A percentile compares a stretch with the other conserved stretches of the same genome.
Conservation (phyloP, 2,113 vertebrate genomes). For the Sphyrna mokarran region DNA sequence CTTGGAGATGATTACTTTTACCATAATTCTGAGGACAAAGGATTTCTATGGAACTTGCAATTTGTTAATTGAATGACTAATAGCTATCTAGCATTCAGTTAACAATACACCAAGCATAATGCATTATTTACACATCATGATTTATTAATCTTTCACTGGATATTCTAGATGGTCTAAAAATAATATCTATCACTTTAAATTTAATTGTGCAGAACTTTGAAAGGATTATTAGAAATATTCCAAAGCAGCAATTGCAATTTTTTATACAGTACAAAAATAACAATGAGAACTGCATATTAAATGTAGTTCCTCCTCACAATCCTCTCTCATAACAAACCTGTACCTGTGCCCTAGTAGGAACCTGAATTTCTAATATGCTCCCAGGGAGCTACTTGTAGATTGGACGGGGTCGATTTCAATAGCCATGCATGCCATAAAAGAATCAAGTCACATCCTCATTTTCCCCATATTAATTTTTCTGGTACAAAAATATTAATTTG, state of each 20-base stretch:
- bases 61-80: not conserved
- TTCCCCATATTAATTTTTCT: not conserved
- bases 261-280: not conserved
- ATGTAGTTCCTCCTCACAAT: not conserved
- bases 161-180: not conserved
- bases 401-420: not conserved
- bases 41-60: not conserved
- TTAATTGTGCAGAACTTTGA: not conserved
- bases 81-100: too few relatives aligned
- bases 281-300: not conserved
- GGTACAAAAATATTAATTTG: not conserved
- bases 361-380: not conserved
- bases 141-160: not conserved
- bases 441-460: not conserved
- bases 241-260: not conserved
- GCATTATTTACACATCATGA: not conserved
- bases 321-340: not conserved
- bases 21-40: not conserved
- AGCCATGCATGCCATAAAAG: not conserved
- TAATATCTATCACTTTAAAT: not conserved
- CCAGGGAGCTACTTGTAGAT: not conserved
- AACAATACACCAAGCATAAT: not conserved
- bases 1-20: not conserved
- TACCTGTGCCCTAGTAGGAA: not conserved
- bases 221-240: not conserved